Conservation (phyloP, 2,797 vertebrate genomes). For the Micrastur ruficollis region DNA sequence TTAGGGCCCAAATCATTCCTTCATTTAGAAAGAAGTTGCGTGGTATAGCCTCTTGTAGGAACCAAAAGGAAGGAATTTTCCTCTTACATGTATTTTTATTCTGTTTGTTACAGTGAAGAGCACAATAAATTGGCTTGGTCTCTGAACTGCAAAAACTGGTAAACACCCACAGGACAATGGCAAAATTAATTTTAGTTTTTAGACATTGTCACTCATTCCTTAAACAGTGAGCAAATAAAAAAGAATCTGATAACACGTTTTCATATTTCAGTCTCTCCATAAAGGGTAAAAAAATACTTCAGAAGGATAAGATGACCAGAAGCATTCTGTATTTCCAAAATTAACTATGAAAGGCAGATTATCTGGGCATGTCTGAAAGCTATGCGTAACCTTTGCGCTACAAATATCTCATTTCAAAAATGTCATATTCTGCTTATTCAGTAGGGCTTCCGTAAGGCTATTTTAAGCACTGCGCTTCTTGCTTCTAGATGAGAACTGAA, state of each 20-base stretch:
- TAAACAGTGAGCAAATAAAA: background rate
- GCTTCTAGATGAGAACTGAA: slow-evolving; percentile 8
- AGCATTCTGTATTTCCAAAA: slow-evolving; percentile 48
- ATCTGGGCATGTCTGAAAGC: slow-evolving; percentile 61
- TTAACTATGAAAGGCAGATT: slow-evolving; percentile 52
- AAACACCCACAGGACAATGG: background rate
- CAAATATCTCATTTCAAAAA: slow-evolving; percentile 70
- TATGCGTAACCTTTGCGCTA: slow-evolving; percentile 63
- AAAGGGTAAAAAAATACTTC: slow-evolving; percentile 4
- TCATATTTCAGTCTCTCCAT: slow-evolving; percentile 4
- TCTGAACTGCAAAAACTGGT: background rate
- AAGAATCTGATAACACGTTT: background rate
- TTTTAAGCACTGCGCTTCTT: slow-evolving; percentile 61
- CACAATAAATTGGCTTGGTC: background rate
- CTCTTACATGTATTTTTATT: background rate
- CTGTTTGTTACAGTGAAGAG: background rate
- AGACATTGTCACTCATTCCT: background rate
- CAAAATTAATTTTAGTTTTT: background rate
- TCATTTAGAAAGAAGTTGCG: background rate
- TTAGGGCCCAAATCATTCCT: background rate
- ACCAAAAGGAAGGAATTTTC: background rate
- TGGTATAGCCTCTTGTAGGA: background rate
- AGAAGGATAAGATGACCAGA: slow-evolving; percentile 21
- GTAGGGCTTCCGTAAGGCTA: slow-evolving; percentile 18
- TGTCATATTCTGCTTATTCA: slow-evolving; percentile 65